These are phyloP conservation scores for Pristis pectinata DNA, from an alignment of 2,797 vertebrate species.

Conservation along the genomic window DNA sequence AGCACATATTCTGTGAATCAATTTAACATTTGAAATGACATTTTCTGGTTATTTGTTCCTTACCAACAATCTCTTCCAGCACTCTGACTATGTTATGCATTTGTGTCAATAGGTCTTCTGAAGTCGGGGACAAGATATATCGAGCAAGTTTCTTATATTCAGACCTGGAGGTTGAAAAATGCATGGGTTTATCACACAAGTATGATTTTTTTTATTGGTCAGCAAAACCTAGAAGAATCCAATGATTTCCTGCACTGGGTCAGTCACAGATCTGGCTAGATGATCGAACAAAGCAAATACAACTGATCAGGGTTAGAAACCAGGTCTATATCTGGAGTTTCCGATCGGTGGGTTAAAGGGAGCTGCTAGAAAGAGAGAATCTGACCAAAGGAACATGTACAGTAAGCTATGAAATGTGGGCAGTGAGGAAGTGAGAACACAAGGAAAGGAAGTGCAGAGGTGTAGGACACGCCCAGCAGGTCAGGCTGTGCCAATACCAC, in stretches of 20 bases:
- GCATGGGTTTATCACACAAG: background rate
- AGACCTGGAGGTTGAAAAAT: background rate
- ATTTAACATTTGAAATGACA: background rate
- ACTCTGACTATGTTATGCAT: constrained; percentile 51
- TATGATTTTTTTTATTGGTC: background rate
- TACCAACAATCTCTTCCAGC: constrained; percentile 54
- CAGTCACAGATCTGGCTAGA: background rate
- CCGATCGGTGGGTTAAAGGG: too few species aligned
- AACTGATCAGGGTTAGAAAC: background rate
- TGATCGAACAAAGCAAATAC: background rate
- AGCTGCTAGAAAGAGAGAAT: too few species aligned
- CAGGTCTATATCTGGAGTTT: background rate
- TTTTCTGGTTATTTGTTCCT: constrained; percentile 33
- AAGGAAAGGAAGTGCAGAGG: too few species aligned
- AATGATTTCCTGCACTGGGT: background rate
- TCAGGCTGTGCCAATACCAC: too few species aligned
- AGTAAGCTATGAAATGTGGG: too few species aligned
- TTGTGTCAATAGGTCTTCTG: constrained; percentile 50
- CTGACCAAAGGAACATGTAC: too few species aligned
- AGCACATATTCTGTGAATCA: background rate
- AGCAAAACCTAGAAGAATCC: background rate
- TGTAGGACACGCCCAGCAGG: too few species aligned
- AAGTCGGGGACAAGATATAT: constrained; percentile 48
- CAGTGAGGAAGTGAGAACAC: too few species aligned
- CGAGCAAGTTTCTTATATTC: constrained; percentile 35